Evolutionary conservation across 1,140 invertebrate genomes (phyloP).

Genomic region (Ladona fulva): DNA sequence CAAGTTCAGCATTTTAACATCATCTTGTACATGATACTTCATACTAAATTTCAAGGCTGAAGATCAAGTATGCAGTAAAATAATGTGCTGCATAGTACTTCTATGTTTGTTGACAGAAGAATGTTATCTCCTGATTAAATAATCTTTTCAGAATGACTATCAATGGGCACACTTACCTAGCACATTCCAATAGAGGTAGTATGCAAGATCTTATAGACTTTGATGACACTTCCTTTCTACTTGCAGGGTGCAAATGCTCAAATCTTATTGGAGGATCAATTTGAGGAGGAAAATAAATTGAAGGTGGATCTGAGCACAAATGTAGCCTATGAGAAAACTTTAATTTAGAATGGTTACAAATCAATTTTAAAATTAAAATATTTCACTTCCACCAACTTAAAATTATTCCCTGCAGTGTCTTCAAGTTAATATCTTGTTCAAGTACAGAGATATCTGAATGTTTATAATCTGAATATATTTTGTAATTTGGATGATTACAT

Average conservation of each 20-base stretch:
- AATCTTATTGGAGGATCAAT: background rate
- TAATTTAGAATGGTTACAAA: background rate
- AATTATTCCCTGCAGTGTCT: no score
- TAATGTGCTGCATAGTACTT: no score
- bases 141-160: no score
- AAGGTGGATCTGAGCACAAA: background rate
- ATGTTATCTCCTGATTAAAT: no score
- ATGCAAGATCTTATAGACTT: background rate
- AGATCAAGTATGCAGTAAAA: no score
- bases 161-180: background rate
- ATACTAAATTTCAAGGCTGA: no score
- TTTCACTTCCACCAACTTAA: no score
- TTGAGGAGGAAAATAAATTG: background rate
- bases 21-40: no score
- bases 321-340: background rate
- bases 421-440: no score
- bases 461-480: background rate
- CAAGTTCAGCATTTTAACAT: no score
- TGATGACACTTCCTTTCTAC: background rate
- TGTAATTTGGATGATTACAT: background rate
- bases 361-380: background rate
- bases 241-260: background rate
- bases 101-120: no score
- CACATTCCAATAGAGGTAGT: background rate
- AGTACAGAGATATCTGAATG: background rate